Base-by-base conservation (phyloP, 1,140 invertebrate species). In the Antheraea pernyi region DNA sequence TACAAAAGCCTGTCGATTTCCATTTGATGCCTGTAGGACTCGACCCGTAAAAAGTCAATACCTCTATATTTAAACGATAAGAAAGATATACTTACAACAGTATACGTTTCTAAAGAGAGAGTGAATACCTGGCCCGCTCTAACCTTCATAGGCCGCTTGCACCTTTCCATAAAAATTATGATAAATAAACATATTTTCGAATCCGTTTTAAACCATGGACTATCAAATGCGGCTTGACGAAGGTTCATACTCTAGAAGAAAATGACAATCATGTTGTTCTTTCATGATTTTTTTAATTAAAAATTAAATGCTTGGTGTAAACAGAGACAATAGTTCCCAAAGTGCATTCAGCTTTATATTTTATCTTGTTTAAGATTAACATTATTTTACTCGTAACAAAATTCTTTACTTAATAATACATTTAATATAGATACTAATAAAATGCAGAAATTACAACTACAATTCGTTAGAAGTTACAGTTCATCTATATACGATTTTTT, bases 111-210 rank as follows among this genome's bases (percentile, higher is more conserved):
- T 0, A 93, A 78, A 7, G 91, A 93, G 0, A 93, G 75, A 0
- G 83, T 89, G 67, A 93, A 92, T 74, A 91, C 84, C 75, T 93
- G 92, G 8, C 89, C 91, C 19, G 91, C 91, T 0, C 89, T 91
- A 0, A 92, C 82, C 42, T 77, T 76, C 19, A 93, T 71, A 7
- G 91, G 89, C 3, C 82, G 82, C 68, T 92, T 89, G 76, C 85
- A 86, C 59, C 89, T 77, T 68, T 91, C 89, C 71, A 86, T 77
- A 67, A 92, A 90, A 59, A 92, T 84, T 22, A 91, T 83, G 30
- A 93, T 73, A 58, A 80, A 86, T 68, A 82, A 82, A 37, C 76
- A 82, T 0, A 85, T 82, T 63, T 85, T 83, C 4, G 77, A 78
- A 36, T 85, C 77, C 36, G 74, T 76, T 13, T 80, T 77, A n/a